A percentile compares a stretch with the other conserved stretches of the same genome.
Conservation (phyloP, 2,888 invertebrate species). For the Papilio demoleus region DNA sequence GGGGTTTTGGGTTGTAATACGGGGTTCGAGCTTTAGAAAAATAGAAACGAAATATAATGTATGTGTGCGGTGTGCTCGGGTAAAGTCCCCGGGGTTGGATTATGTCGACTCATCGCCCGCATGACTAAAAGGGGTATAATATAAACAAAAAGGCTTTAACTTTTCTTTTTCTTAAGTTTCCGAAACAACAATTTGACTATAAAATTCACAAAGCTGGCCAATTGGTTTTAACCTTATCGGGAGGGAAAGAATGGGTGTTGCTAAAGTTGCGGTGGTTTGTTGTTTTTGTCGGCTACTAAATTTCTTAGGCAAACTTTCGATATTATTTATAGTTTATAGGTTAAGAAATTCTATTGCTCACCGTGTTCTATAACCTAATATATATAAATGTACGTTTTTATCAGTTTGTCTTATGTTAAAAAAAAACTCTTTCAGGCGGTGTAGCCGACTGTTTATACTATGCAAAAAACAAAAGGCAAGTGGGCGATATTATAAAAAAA, state of each 20-base stretch:
- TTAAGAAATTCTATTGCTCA: no score
- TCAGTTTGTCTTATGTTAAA: not conserved
- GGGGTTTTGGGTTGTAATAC: constrained; percentile 65
- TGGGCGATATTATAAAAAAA: constrained; percentile 50
- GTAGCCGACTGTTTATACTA: constrained; percentile 10
- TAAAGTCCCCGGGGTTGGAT: constrained; percentile 43
- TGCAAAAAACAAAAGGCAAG: constrained; percentile 30
- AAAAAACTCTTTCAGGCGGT: constrained; percentile 21
- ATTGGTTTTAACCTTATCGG: constrained; percentile 33
- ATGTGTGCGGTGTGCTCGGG: constrained; percentile 45
- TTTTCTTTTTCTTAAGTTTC: no score
- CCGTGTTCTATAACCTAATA: no score
- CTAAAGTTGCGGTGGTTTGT: not conserved
- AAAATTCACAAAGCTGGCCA: constrained; percentile 34
- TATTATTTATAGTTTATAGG: not conserved
- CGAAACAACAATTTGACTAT: constrained; percentile 42
- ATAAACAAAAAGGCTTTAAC: constrained; percentile 56
- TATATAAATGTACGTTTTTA: not conserved
- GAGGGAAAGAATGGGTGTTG: constrained; percentile 19
- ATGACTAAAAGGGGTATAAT: constrained; percentile 52
- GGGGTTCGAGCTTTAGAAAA: constrained; percentile 59
- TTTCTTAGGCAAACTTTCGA: not conserved
- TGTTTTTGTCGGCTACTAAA: no score
- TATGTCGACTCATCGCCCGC: constrained; percentile 45
- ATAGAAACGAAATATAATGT: constrained; percentile 54